These are phyloP conservation scores for Ciconia boyciana DNA, from an alignment of 2,113 vertebrate species.

Conservation along the genomic window DNA sequence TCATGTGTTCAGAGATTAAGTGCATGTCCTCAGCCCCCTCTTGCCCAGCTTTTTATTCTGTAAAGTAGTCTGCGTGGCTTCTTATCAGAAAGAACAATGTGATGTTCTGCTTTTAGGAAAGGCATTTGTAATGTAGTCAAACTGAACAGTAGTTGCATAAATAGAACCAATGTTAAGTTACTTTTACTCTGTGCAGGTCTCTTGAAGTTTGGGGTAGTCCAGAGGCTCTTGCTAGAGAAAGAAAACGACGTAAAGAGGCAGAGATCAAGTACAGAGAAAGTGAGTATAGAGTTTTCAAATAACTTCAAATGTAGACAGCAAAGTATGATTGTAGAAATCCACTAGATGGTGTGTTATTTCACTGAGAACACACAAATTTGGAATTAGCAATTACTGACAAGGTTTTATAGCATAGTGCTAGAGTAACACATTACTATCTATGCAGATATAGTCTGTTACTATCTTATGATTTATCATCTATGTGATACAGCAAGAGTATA, in stretches of 20 bases:
- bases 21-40: background rate
- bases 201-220: constrained; percentile 96
- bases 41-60: background rate
- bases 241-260: constrained; percentile 86
- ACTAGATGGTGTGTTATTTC: background rate
- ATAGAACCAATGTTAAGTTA: background rate
- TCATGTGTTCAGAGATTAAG: background rate
- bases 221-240: constrained; percentile 92
- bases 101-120: background rate
- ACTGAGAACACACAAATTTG: background rate
- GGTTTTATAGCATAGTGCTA: background rate
- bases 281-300: constrained; percentile 69
- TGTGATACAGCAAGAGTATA: background rate
- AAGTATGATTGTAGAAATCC: background rate
- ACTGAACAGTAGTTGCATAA: background rate
- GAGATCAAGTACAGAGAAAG: constrained; percentile 93
- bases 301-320: background rate
- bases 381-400: background rate
- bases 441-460: background rate
- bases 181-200: constrained; percentile 74
- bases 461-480: background rate
- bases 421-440: background rate
- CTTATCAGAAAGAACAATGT: background rate
- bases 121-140: background rate
- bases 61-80: background rate